These are phyloP conservation scores for Pithys albifrons DNA, from an alignment of 2,113 vertebrate species.

Conservation along the genomic window DNA sequence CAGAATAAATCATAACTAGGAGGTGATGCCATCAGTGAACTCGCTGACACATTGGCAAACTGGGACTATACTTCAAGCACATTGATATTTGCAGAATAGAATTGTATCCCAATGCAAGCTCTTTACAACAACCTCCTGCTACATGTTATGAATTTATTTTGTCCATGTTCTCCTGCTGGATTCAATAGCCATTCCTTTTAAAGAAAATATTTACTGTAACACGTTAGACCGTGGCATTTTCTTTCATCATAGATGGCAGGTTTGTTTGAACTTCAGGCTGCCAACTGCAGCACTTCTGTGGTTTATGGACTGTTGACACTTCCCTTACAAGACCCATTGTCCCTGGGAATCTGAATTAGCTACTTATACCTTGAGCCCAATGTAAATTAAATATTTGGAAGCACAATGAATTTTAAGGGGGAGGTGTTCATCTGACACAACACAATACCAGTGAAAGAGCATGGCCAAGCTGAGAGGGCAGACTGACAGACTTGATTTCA, in stretches of 20 bases:
- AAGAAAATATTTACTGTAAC: background rate
- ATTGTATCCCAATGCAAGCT: background rate
- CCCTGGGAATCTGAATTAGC: background rate
- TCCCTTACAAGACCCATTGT: background rate
- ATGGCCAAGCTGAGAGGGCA: background rate
- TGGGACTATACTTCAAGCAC: background rate
- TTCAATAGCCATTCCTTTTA: background rate
- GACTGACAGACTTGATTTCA: background rate
- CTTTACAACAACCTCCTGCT: background rate
- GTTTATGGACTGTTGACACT: background rate
- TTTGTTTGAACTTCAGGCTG: background rate
- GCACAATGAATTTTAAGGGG: background rate
- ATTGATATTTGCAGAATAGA: background rate
- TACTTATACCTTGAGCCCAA: background rate
- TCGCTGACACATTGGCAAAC: background rate
- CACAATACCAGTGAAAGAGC: fast-evolving
- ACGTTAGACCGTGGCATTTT: background rate
- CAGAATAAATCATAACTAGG: background rate
- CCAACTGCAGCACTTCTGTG: background rate
- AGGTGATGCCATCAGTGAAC: background rate
- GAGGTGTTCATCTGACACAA: background rate
- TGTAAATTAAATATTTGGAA: background rate
- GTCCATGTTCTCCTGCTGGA: background rate
- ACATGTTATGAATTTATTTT: background rate
- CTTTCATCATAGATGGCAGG: background rate